These are phyloP conservation scores for Diplodus sargus DNA, from an alignment of 2,797 vertebrate species.

Conservation along the genomic window DNA sequence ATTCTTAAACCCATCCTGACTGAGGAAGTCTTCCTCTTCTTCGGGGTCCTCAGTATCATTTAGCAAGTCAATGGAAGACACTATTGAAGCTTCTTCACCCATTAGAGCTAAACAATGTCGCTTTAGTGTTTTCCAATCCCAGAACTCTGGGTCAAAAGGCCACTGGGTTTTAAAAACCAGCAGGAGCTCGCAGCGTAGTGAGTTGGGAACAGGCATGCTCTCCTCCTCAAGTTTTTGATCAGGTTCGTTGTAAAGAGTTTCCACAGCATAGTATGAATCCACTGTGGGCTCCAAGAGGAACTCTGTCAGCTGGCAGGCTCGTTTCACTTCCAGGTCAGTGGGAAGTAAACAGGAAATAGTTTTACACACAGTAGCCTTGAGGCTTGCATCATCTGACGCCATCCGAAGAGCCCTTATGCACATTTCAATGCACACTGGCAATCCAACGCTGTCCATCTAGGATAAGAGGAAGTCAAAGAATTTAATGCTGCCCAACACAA, in stretches of 20 bases:
- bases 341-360: slow-evolving; percentile 96
- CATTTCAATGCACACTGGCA: slow-evolving; percentile 93
- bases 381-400: slow-evolving; percentile 90
- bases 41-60: slow-evolving; percentile 92
- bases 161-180: slow-evolving; percentile 97
- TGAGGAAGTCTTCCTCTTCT: slow-evolving; percentile 86
- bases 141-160: slow-evolving; percentile 99
- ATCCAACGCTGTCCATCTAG: slow-evolving; percentile 88
- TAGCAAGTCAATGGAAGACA: slow-evolving; percentile 96
- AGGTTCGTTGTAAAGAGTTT: slow-evolving; percentile 96
- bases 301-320: slow-evolving; percentile 97
- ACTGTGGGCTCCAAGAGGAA: slow-evolving; percentile 97
- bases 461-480: slow-evolving; percentile 3
- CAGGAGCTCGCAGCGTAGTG: slow-evolving; percentile 94
- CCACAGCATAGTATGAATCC: slow-evolving; percentile 97
- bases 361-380: slow-evolving; percentile 96
- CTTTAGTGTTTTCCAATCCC: slow-evolving; percentile 99
- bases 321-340: slow-evolving; percentile 95
- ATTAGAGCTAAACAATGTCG: slow-evolving; percentile 95
- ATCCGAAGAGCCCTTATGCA: slow-evolving; percentile 93
- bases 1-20: slow-evolving; percentile 82
- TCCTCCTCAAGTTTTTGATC: slow-evolving; percentile 98
- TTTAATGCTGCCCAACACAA: background rate
- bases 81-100: slow-evolving; percentile 98
- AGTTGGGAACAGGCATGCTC: slow-evolving; percentile 95